Conservation (phyloP, 53 echinoderm and acorn worm species). For the Stichopus horrens region DNA sequence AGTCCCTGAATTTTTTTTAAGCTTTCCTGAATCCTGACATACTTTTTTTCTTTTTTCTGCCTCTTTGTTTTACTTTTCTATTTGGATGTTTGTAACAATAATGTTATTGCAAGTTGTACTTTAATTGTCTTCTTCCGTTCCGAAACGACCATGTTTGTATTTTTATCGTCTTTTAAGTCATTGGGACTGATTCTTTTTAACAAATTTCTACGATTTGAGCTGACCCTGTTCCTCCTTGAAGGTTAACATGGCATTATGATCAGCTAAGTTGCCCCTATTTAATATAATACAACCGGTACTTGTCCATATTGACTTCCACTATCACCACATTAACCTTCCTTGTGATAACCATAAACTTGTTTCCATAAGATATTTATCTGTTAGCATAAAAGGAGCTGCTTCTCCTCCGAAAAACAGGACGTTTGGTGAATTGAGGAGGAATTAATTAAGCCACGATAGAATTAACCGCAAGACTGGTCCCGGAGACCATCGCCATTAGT, state of each 20-base stretch:
- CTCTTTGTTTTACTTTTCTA: too few relatives aligned
- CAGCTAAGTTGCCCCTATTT: constrained; percentile 7
- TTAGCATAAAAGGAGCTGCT: not conserved
- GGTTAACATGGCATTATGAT: constrained; percentile 4
- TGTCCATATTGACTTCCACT: constrained; percentile 26
- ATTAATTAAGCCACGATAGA: constrained; percentile 9
- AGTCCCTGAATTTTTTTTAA: too few relatives aligned
- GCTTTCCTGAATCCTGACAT: too few relatives aligned
- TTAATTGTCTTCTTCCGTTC: too few relatives aligned
- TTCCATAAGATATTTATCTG: constrained; percentile 1
- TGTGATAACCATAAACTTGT: not conserved
- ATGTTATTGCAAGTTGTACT: too few relatives aligned
- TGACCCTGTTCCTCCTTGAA: not conserved
- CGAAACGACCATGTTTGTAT: too few relatives aligned
- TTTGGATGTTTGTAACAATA: too few relatives aligned
- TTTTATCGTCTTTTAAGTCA: too few relatives aligned
- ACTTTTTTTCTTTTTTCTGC: too few relatives aligned
- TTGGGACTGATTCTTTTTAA: not conserved
- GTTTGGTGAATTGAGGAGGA: constrained; percentile 3
- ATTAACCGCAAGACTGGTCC: not conserved
- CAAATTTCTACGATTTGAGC: not conserved
- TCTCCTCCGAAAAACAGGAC: not conserved
- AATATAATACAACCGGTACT: constrained; percentile 33
- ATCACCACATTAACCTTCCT: not conserved
- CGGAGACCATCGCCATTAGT: not conserved